Evolutionary conservation across 1,140 invertebrate genomes (phyloP), one percentile per base, ranked within the genome.

Genomic region (Drosophila saltans): DNA sequence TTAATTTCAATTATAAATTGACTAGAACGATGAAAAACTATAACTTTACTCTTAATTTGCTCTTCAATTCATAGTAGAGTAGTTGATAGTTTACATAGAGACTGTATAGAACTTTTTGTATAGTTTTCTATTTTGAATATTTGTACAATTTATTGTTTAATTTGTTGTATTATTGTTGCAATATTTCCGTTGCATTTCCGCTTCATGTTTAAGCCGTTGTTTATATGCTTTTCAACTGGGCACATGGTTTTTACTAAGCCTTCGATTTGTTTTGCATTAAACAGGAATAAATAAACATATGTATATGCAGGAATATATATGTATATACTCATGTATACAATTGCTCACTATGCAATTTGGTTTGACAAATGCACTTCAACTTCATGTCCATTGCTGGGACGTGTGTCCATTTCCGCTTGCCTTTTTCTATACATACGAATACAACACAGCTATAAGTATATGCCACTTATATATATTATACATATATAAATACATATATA

Each of bases 351-450:
- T 41, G 57, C 45, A 59, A 63, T 69, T 66, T 74, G 33, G 39
- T 72, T 75, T 75, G 67, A 74, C 71, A 78, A 75, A 74, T 80
- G 74, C 70, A 80, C 66, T 56, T 45, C 28, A 59, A 52, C 40
- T 66, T 60, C 45, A 75, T 66, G 77, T 79, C 60, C 66, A 60
- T 61, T 52, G 57, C 41, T 58, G 78, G 63, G 57, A 77, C 76
- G 81, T 84, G 81, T 69, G 66, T 62, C 63, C 81, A 74, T 81
- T 65, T 70, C 40, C 52, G 26, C 45, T 57, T 24, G 1, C 45
- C 39, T 64, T 16, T 28, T 9, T 21, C 21, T 30, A 28, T 56
- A 28, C 41, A n/a, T 39, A 61, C 48, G 55, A 74, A 16, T 67
- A 26, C 48, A 45, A 59, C 30, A 41, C 26, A 43, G 63, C 3